Conservation (phyloP, 1,140 invertebrate genomes). For the Ylistrum balloti region DNA sequence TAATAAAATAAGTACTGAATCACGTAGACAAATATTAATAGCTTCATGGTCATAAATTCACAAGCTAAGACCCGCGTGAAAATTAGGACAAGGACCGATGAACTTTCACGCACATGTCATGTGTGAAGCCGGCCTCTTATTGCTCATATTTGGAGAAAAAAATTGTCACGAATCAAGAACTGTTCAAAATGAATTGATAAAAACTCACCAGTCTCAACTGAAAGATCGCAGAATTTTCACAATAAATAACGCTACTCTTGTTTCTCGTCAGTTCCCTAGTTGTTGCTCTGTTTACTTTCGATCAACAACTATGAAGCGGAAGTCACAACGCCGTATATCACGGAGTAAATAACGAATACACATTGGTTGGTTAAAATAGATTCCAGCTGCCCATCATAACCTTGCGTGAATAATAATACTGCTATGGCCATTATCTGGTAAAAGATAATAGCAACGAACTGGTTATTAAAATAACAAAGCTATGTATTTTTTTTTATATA, state of each 20-base stretch:
- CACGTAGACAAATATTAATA: not conserved
- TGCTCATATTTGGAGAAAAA: too few relatives aligned
- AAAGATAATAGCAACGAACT: too few relatives aligned
- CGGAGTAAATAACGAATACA: not conserved
- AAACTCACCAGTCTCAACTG: not conserved
- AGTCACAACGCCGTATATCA: not conserved
- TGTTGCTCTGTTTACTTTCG: slow-evolving; percentile 38
- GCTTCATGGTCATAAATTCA: too few relatives aligned
- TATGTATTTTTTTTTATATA: too few relatives aligned
- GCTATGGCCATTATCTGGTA: too few relatives aligned
- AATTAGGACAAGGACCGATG: too few relatives aligned
- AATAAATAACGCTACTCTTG: not conserved
- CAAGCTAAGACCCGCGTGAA: slow-evolving; percentile 21
- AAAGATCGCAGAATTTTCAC: not conserved
- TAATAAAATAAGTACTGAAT: too few relatives aligned
- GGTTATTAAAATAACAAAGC: too few relatives aligned
- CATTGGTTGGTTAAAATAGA: not conserved
- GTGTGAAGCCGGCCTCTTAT: not conserved
- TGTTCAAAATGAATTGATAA: not conserved
- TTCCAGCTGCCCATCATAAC: not conserved
- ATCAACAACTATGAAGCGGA: slow-evolving; percentile 8
- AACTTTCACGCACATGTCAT: not conserved
- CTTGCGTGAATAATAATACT: too few relatives aligned
- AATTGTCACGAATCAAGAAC: not conserved
- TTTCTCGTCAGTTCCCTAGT: not conserved